These are phyloP conservation scores for Eretmochelys imbricata DNA, from an alignment of 2,113 vertebrate species.

Conservation along the genomic window DNA sequence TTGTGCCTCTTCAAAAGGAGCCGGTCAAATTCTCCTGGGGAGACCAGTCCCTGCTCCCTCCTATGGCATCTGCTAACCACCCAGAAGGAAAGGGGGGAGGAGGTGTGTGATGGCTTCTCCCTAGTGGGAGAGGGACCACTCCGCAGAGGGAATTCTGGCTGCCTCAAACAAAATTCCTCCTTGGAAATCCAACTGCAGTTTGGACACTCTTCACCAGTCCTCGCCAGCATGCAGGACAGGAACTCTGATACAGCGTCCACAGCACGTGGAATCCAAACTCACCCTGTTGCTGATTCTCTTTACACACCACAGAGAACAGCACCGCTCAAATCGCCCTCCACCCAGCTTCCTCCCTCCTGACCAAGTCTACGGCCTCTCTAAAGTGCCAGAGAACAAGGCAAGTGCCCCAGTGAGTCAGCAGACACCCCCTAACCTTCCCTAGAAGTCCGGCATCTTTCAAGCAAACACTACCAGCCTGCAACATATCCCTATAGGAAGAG, in stretches of 20 bases:
- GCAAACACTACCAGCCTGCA: neutral
- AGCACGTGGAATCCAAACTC: neutral
- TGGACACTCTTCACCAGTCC: too few species aligned
- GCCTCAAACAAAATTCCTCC: neutral
- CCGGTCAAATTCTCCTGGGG: neutral
- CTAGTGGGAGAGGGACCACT: too few species aligned
- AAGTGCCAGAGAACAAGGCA: neutral
- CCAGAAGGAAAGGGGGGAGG: neutral
- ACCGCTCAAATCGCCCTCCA: neutral
- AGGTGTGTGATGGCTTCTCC: neutral
- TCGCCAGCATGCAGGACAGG: neutral
- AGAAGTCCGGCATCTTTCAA: neutral
- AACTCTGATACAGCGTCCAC: neutral
- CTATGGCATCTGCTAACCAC: neutral
- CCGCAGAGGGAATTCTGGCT: neutral
- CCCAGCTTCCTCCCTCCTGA: neutral
- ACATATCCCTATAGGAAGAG: neutral
- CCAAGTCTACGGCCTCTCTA: neutral
- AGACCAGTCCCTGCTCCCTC: neutral
- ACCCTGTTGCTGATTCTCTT: neutral
- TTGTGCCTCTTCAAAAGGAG: neutral
- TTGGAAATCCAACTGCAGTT: too few species aligned
- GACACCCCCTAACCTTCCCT: neutral
- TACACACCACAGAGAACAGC: neutral
- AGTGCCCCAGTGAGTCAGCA: neutral